Percentiles rank a stretch among this genome's conserved stretches.
These are phyloP conservation scores for Alentia gelatinosa DNA, from an alignment of 2,888 invertebrate genomes.

Conservation along the genomic window DNA sequence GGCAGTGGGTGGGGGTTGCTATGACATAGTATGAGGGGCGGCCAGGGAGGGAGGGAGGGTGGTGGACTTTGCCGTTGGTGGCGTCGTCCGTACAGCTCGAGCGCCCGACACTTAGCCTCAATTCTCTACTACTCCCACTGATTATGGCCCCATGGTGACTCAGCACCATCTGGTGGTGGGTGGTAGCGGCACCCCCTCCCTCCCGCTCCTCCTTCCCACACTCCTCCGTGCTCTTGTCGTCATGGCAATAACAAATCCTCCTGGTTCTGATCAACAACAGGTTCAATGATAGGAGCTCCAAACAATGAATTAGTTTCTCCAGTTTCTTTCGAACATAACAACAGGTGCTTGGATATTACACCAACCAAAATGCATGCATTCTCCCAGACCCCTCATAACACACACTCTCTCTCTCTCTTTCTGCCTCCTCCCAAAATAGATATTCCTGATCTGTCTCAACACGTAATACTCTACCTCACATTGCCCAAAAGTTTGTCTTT, in stretches of 20 bases:
- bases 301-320: too few species aligned
- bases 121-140: slow-evolving; percentile 18
- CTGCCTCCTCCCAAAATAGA: too few species aligned
- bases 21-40: background rate
- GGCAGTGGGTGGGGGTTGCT: background rate
- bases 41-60: background rate
- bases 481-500: too few species aligned
- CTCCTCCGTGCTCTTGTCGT: background rate
- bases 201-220: background rate
- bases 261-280: too few species aligned
- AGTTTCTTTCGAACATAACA: too few species aligned
- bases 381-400: too few species aligned
- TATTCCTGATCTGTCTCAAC: too few species aligned
- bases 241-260: slow-evolving; percentile 33
- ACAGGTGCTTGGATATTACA: too few species aligned
- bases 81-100: background rate
- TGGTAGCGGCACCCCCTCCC: background rate
- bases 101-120: slow-evolving; percentile 26
- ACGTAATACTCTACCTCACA: too few species aligned
- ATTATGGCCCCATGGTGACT: slow-evolving; percentile 5
- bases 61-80: background rate
- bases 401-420: too few species aligned
- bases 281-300: too few species aligned
- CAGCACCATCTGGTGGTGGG: slow-evolving; percentile 13
- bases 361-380: too few species aligned